Percentiles rank a stretch among this genome's conserved stretches.
Evolutionary conservation across 2,888 invertebrate species (phyloP).

Genomic region (Conomelus anceps): DNA sequence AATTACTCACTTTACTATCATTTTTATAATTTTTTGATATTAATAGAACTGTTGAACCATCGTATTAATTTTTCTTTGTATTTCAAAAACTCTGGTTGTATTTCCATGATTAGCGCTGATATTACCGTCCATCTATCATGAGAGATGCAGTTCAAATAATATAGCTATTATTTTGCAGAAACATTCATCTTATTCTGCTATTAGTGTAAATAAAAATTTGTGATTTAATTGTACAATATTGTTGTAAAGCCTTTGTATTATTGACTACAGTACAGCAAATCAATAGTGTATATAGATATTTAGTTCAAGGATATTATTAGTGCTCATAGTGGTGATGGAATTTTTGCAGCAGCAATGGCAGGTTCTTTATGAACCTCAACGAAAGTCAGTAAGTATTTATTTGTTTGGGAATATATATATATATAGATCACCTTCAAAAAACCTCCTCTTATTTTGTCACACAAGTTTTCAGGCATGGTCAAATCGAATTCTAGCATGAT

Average conservation of each 20-base stretch:
- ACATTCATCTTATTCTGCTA: neutral
- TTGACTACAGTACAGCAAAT: neutral
- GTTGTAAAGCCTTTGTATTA: neutral
- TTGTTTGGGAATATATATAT: too few relatives aligned
- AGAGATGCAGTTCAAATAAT: neutral
- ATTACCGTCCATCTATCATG: neutral
- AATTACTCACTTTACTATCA: too few relatives aligned
- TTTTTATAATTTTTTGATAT: too few relatives aligned
- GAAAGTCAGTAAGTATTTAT: conserved; percentile 26
- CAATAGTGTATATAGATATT: neutral
- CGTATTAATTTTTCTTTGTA: neutral
- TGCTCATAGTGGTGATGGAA: conserved; percentile 17
- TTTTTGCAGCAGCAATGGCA: conserved; percentile 30
- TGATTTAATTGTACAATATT: neutral
- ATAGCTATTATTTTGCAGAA: neutral
- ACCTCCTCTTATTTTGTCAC: neutral
- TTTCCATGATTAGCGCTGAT: neutral
- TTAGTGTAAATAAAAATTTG: neutral
- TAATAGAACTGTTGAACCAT: neutral
- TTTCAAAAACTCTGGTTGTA: neutral
- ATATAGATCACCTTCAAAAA: neutral
- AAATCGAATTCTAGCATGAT: neutral
- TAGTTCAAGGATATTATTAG: neutral
- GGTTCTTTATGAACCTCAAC: conserved; percentile 31
- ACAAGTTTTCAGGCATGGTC: neutral